A percentile compares a stretch with the other conserved stretches of the same genome.
These are phyloP conservation scores for Ectropis crepuscularia DNA, from an alignment of 2,888 invertebrate species.

Conservation along the genomic window DNA sequence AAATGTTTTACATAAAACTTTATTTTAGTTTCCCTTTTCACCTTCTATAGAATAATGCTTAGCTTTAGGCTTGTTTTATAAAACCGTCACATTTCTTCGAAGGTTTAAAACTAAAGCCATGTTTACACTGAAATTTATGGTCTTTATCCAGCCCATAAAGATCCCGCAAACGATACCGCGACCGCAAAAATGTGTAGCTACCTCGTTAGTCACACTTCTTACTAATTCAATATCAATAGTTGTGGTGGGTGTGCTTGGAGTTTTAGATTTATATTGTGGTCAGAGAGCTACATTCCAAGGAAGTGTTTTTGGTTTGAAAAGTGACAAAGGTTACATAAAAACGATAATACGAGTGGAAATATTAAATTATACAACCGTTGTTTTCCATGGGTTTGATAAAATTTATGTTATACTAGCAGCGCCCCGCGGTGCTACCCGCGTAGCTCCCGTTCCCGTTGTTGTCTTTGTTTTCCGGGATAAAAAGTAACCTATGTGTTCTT, in stretches of 20 bases:
- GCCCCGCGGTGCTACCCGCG: too few species aligned
- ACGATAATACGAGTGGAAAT: neutral
- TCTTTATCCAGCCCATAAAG: slow-evolving; percentile 37
- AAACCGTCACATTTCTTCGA: neutral
- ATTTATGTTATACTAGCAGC: too few species aligned
- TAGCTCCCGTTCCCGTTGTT: too few species aligned
- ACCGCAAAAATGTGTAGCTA: slow-evolving; percentile 42
- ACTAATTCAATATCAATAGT: slow-evolving; percentile 61
- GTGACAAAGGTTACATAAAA: neutral
- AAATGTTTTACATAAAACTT: too few species aligned
- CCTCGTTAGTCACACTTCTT: slow-evolving; percentile 52
- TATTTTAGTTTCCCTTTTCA: too few species aligned
- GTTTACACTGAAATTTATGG: slow-evolving; percentile 43
- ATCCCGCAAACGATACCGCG: slow-evolving; percentile 43
- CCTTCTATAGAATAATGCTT: too few species aligned
- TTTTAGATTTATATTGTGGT: slow-evolving; percentile 6
- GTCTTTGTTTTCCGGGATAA: too few species aligned
- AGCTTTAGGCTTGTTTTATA: slow-evolving; percentile 3
- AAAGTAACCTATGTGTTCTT: too few species aligned
- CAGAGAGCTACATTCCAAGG: slow-evolving; percentile 6
- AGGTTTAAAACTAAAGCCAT: slow-evolving; percentile 32
- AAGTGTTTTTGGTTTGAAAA: neutral
- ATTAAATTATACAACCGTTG: too few species aligned
- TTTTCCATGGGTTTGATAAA: too few species aligned
- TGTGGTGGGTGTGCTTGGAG: neutral